Conservation (phyloP, 1,140 invertebrate genomes). For the Amphibalanus amphitrite region DNA sequence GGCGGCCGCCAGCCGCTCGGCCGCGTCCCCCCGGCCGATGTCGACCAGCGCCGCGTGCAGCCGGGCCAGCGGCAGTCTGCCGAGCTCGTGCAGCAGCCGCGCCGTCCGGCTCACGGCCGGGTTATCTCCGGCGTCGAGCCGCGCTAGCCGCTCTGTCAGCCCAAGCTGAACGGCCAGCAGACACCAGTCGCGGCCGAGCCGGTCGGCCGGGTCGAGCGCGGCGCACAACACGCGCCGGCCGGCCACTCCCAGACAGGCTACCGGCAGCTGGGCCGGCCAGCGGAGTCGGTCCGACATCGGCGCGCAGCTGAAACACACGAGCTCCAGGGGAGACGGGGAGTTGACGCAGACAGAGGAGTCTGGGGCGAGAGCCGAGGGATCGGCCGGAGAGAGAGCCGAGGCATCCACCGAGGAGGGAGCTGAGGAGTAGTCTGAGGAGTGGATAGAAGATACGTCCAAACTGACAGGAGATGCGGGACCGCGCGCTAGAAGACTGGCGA, state of each 20-base stretch:
- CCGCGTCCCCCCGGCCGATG: not conserved
- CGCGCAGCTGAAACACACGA: constrained; percentile 45
- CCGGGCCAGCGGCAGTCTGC: constrained; percentile 14
- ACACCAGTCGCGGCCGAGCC: constrained; percentile 49
- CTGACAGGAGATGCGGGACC: constrained; percentile 29
- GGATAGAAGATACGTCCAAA: too few species aligned
- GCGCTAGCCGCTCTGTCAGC: constrained; percentile 35
- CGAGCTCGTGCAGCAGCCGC: constrained; percentile 32
- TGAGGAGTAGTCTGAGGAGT: too few species aligned
- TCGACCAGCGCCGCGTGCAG: not conserved
- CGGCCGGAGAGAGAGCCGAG: too few species aligned
- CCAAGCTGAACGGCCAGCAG: constrained; percentile 55
- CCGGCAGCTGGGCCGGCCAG: constrained; percentile 17
- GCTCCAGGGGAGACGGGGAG: constrained; percentile 34
- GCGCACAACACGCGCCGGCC: constrained; percentile 26
- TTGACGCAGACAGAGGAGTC: constrained; percentile 26
- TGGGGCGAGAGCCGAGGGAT: too few species aligned
- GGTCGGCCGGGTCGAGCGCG: constrained; percentile 55
- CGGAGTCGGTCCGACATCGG: constrained; percentile 21
- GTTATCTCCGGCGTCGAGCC: constrained; percentile 28
- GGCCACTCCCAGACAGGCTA: constrained; percentile 27
- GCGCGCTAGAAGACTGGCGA: constrained; percentile 35
- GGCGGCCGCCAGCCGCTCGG: not conserved
- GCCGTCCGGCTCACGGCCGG: constrained; percentile 30
- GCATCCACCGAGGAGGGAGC: too few species aligned